Conservation (phyloP, 2,888 invertebrate genomes). For the Chloromyia formosa region DNA sequence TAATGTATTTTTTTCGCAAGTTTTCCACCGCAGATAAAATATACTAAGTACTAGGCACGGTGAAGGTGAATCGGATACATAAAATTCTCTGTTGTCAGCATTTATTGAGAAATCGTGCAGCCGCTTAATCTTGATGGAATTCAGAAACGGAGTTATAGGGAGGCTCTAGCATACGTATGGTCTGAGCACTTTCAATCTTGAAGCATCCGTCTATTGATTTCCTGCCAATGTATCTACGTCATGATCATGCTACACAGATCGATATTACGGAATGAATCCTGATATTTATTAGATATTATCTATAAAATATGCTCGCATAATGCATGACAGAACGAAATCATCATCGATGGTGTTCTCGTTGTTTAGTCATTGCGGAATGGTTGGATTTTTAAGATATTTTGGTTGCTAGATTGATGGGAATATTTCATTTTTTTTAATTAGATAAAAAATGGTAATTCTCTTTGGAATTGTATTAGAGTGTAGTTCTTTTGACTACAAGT, state of each 20-base stretch:
- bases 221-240: conserved; percentile 26
- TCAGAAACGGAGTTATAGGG: background rate
- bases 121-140: conserved; percentile 15
- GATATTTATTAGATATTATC: conserved; percentile 62
- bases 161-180: background rate
- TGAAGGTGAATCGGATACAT: conserved; percentile 58
- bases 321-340: conserved; percentile 47
- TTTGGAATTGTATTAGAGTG: too few relatives aligned
- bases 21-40: too few relatives aligned
- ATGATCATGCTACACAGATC: conserved; percentile 11
- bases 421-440: too few relatives aligned
- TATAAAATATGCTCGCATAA: conserved; percentile 60
- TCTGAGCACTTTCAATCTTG: conserved; percentile 15
- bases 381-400: background rate
- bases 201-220: conserved; percentile 33
- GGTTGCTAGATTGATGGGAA: background rate
- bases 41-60: too few relatives aligned
- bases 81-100: conserved; percentile 64
- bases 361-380: conserved; percentile 45
- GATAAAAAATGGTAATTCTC: too few relatives aligned
- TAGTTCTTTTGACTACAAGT: too few relatives aligned
- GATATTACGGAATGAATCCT: conserved; percentile 28
- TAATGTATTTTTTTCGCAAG: too few relatives aligned
- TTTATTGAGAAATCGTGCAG: conserved; percentile 65
- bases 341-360: conserved; percentile 50